Base-by-base conservation (phyloP, 2,888 invertebrate species). In the Sceliomorpha sp. region DNA sequence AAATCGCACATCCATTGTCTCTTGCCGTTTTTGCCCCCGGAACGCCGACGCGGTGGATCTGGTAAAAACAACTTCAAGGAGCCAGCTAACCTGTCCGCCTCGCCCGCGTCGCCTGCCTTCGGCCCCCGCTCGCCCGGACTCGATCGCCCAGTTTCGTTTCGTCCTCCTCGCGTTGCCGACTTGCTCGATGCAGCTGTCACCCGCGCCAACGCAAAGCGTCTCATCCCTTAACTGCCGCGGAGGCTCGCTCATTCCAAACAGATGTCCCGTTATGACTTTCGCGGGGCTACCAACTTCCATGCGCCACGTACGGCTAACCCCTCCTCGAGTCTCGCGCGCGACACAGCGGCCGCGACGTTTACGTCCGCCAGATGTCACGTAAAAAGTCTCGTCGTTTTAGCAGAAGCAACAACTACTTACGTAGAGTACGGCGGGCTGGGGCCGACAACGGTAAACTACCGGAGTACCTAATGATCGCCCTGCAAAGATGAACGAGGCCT, bases 21-120 rank as follows among this genome's bases (percentile, higher is more conserved):
- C 75, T 75, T 75, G 74, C 48, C 74, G 69, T 81, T 81, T 75
- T 79, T 79, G 79, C 72, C 34, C 67, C 50, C 58, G 50, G 69
- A 72, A 66, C 64, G 67, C 58, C 56, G 44, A 67, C 42, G 24
- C 51, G 36, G 36, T 15, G 10, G 24, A 53, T 56, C 36, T 17
- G 24, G 37, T 37, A 13, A 20, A 51, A 34, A 51, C 44, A 20
- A 20, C 20, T 60, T 31, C 44, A 12, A 2, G 15, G 13, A 36
- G 13, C 14, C 17, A 17, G 36, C 17, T 24, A 12, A 42, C 13
- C 26, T 17, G 17, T 12, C 27, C 10, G 10, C 6, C 13, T n/a
- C 24, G 2, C 15, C 31, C 9, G 29, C 37, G 20, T 20, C 20
- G 8, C 15, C 32, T 44, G n/a, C 29, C 32, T 26, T 53, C 55